Percentiles rank a stretch among this genome's conserved stretches.
These are phyloP conservation scores for Gephyroberyx darwinii DNA, from an alignment of 2,797 vertebrate species.

Conservation along the genomic window DNA sequence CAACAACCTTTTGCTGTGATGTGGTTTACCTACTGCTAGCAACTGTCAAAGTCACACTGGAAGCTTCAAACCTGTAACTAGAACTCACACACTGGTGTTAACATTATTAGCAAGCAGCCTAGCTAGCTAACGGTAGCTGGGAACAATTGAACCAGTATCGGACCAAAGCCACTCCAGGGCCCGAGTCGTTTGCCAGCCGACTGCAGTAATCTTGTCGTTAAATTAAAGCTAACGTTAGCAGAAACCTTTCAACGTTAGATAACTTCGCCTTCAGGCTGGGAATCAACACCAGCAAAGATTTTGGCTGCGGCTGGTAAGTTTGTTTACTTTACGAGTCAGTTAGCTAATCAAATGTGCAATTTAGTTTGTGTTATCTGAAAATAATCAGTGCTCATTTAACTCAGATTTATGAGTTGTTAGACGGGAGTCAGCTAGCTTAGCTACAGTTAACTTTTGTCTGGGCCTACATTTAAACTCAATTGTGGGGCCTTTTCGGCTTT, in stretches of 20 bases:
- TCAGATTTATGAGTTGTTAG: too few relatives aligned
- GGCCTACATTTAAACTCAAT: too few relatives aligned
- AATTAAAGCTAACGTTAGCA: not conserved
- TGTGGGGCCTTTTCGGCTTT: too few relatives aligned
- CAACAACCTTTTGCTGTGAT: not conserved
- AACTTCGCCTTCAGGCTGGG: not conserved
- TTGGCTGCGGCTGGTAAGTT: slow-evolving; percentile 57
- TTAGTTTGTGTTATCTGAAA: not conserved
- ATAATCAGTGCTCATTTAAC: not conserved
- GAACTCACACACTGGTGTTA: slow-evolving; percentile 11
- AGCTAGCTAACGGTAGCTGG: slow-evolving; percentile 40
- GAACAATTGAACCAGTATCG: slow-evolving; percentile 38
- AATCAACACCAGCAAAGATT: not conserved
- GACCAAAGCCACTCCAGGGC: slow-evolving; percentile 15
- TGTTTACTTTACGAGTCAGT: slow-evolving; percentile 44
- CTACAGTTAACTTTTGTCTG: too few relatives aligned
- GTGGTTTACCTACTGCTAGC: slow-evolving; percentile 26
- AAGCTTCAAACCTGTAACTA: slow-evolving; percentile 17
- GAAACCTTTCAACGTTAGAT: not conserved
- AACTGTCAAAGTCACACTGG: slow-evolving; percentile 12
- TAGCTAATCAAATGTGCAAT: not conserved
- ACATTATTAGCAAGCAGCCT: slow-evolving; percentile 43
- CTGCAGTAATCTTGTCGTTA: slow-evolving; percentile 8
- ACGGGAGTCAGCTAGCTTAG: too few relatives aligned
- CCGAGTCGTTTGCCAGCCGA: not conserved